phyloP scores from a whole-genome alignment of 1,140 invertebrate genomes.

The Arctopsyche grandis region DNA sequence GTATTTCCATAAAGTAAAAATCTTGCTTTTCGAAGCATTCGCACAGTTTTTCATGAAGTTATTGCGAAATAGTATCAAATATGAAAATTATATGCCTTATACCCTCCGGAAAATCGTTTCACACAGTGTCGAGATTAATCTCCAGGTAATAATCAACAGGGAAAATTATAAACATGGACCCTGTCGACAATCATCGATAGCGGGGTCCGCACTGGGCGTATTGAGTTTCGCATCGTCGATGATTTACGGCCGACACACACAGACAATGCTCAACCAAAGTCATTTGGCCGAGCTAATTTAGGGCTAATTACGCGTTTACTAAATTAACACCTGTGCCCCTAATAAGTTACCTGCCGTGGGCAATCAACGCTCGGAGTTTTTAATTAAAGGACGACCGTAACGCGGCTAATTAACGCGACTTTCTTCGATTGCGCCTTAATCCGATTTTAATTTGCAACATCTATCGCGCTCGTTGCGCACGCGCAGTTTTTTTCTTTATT shows the following conservation, averaged over 20 bases:
- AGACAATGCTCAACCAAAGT: not conserved
- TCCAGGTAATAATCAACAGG: too few relatives aligned
- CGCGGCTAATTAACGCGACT: not conserved
- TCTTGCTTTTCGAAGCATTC: too few relatives aligned
- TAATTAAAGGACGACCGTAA: constrained; percentile 47
- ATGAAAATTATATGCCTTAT: too few relatives aligned
- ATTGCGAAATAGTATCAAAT: too few relatives aligned
- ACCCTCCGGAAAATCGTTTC: too few relatives aligned
- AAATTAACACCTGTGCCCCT: constrained; percentile 52
- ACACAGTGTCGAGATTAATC: too few relatives aligned
- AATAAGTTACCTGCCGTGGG: constrained; percentile 24
- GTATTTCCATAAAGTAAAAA: too few relatives aligned
- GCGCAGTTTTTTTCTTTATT: too few relatives aligned
- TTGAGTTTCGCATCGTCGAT: not conserved
- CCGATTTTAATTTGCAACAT: not conserved
- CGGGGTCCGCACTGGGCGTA: too few relatives aligned
- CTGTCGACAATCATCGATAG: too few relatives aligned
- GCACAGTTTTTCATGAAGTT: too few relatives aligned
- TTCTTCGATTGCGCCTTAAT: not conserved
- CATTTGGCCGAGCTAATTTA: constrained; percentile 47
- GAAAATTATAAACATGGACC: too few relatives aligned
- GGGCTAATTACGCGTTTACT: constrained; percentile 53
- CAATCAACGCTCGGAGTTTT: constrained; percentile 43
- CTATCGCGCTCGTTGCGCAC: not conserved
- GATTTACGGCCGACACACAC: not conserved